These are phyloP conservation scores for Leptinotarsa defecta DNA, from an alignment of 1,140 invertebrate genomes.

Conservation along the genomic window DNA sequence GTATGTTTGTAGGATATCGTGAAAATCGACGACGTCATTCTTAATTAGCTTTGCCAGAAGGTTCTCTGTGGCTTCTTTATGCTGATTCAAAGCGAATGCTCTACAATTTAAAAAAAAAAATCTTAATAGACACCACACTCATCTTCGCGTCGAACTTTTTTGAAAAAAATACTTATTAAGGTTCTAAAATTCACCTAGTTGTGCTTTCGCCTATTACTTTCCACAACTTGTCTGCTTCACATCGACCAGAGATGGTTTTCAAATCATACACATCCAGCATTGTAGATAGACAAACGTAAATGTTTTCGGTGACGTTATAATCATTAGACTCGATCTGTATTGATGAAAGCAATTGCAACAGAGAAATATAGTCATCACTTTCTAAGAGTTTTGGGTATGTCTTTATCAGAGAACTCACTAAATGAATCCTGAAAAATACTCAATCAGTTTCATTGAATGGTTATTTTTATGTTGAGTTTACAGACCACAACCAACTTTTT, in stretches of 20 bases:
- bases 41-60: conserved; percentile 54
- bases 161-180: neutral
- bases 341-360: conserved; percentile 54
- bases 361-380: conserved; percentile 47
- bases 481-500: conserved; percentile 47
- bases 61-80: conserved; percentile 53
- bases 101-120: conserved; percentile 42
- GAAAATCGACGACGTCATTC: conserved; percentile 48
- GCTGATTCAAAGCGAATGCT: conserved; percentile 53
- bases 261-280: conserved; percentile 50
- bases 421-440: conserved; percentile 43
- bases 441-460: neutral
- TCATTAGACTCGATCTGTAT: conserved; percentile 53
- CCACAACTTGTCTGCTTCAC: conserved; percentile 52
- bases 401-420: conserved; percentile 35
- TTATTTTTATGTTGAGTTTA: neutral
- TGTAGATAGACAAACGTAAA: conserved; percentile 53
- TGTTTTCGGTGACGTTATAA: conserved; percentile 49
- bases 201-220: conserved; percentile 56
- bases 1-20: conserved; percentile 55
- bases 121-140: no score
- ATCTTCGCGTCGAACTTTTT: no score
- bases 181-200: conserved; percentile 52
- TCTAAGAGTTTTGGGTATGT: conserved; percentile 57
- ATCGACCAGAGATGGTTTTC: neutral